A percentile compares a stretch with the other conserved stretches of the same genome.
Conservation (phyloP, 2,797 vertebrate genomes). For the Chanos chanos region DNA sequence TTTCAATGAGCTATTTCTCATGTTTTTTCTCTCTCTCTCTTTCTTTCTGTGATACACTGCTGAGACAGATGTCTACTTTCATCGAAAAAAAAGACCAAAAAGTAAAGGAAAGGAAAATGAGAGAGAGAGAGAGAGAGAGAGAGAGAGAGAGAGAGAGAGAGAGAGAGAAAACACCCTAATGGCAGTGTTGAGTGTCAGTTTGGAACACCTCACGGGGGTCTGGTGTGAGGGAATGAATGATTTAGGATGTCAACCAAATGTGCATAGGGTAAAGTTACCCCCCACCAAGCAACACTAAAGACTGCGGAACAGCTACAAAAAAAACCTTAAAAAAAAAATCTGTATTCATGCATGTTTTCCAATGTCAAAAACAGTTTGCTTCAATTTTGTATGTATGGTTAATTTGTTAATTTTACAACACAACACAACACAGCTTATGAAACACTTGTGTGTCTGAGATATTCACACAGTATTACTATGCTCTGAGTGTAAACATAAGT, state of each 20-base stretch:
- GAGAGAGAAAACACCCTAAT: not conserved
- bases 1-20: not conserved
- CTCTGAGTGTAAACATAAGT: no score
- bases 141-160: not conserved
- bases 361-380: no score
- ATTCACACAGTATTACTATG: no score
- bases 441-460: no score
- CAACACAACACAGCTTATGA: no score
- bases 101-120: not conserved
- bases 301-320: no score
- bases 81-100: not conserved
- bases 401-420: no score
- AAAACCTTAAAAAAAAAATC: no score
- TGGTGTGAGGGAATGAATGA: not conserved
- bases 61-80: not conserved
- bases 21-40: not conserved
- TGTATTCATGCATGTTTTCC: no score
- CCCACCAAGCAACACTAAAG: no score
- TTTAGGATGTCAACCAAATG: not conserved
- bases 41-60: not conserved
- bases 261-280: conserved; percentile 36
- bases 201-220: not conserved
- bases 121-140: conserved; percentile 17
- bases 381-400: no score
- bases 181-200: not conserved